Evolutionary conservation across 2,113 vertebrate genomes (phyloP).

Genomic region (Pterocles gutturalis): DNA sequence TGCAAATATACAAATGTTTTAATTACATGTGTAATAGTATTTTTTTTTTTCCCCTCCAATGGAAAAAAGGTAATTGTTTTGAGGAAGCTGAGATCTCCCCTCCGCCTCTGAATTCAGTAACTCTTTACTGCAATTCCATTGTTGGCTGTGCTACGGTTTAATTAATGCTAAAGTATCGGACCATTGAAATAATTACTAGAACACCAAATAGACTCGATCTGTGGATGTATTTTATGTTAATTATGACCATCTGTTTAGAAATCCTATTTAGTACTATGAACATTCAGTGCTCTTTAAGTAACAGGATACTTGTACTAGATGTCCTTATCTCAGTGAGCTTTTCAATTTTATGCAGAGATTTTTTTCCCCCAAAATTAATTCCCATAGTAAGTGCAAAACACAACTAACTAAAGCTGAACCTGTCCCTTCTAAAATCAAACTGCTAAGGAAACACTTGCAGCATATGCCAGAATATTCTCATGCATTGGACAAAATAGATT

Average conservation of each 20-base stretch:
- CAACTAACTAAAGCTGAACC: neutral
- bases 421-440: neutral
- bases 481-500: neutral
- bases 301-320: conserved; percentile 49
- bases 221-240: conserved; percentile 59
- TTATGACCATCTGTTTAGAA: conserved; percentile 63
- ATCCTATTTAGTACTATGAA: conserved; percentile 51
- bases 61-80: neutral
- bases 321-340: conserved; percentile 38
- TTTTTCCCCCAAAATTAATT: neutral
- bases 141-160: conserved; percentile 8
- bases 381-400: neutral
- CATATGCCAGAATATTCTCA: neutral
- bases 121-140: neutral
- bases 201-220: conserved; percentile 37
- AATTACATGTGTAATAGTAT: neutral
- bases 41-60: neutral
- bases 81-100: neutral
- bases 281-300: conserved; percentile 41
- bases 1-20: neutral
- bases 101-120: neutral
- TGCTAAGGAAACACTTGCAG: neutral
- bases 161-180: conserved; percentile 36
- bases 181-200: conserved; percentile 54
- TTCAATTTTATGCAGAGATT: neutral